Base-by-base conservation (phyloP, 2,888 invertebrate species). In the Sialis lutaria region DNA sequence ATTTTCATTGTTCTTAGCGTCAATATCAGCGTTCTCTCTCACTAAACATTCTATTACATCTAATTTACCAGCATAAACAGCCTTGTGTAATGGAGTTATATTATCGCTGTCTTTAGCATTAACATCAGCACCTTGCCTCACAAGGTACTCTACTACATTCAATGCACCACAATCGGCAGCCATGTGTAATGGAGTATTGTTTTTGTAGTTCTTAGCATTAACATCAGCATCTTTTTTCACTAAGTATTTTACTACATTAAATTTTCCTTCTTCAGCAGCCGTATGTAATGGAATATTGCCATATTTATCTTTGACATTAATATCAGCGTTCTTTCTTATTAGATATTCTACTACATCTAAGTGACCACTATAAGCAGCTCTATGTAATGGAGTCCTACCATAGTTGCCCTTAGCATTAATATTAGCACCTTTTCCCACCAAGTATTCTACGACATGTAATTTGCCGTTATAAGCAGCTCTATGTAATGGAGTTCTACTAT, bases 11-110 rank as follows among this genome's bases (percentile, higher is more conserved):
- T 30, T 30, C 39, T 39, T 12, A 39, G 48, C 48, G 31, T 48
- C 30, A 33, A 45, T 37, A 39, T 48, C 46, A 39, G 48, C 48
- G 22, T 42, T 34, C 31, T 35, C 46, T 32, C 40, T 9, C 7
- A 34, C 9, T 12, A 48, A 43, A 13, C 45, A 6, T 41, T 47
- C 30, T 3, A 40, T 22, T 40, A 48, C 31, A 46, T 48, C 40
- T 22, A 48, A 10, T 4, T 33, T n/a, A 9, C 22, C 30, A 39
- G 33, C 1, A 12, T 9, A 4, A 33, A 33, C 33, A 46, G 48
- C 48, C 40, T 3, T 45, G n/a, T 46, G 46, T 6, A 48, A 43
- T 2, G 48, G 46, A 45, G 48, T 45, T 33, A 1, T 12, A 48
- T 22, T 32, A 40, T 22, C 1, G 6, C 33, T 1, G 7, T 8